These are phyloP conservation scores for Syngnathus rostellatus DNA, from an alignment of 2,797 vertebrate species.

Conservation along the genomic window DNA sequence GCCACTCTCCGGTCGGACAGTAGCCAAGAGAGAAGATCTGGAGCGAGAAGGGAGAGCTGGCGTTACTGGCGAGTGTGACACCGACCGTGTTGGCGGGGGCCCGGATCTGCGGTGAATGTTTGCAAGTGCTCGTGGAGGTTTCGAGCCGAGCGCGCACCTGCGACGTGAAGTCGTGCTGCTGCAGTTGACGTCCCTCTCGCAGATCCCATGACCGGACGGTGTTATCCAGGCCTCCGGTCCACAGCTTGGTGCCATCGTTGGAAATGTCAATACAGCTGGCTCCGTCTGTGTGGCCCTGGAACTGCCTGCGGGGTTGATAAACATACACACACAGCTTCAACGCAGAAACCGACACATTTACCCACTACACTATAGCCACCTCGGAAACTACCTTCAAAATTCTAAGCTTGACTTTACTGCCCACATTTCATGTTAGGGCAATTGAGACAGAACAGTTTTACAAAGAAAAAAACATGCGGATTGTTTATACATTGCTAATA, in stretches of 20 bases:
- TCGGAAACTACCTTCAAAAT: neutral
- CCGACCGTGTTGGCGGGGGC: neutral
- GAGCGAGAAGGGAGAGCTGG: slow-evolving; percentile 1
- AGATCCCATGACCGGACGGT: slow-evolving; percentile 98
- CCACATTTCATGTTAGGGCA: no score
- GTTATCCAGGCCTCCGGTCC: slow-evolving; percentile 97
- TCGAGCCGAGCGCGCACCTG: slow-evolving; percentile 68
- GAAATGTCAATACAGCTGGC: slow-evolving; percentile 99
- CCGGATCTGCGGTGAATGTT: neutral
- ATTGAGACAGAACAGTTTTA: no score
- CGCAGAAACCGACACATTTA: neutral
- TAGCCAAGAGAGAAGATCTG: slow-evolving; percentile 96
- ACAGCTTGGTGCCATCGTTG: slow-evolving; percentile 94
- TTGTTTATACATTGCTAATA: no score
- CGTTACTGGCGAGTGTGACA: neutral
- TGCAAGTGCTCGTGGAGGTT: neutral
- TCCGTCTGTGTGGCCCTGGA: slow-evolving; percentile 95
- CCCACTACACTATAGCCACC: no score
- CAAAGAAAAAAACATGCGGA: no score
- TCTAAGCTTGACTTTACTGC: neutral
- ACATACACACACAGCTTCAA: slow-evolving; percentile 7
- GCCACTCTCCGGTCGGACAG: slow-evolving; percentile 93
- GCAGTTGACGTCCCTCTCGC: slow-evolving; percentile 91
- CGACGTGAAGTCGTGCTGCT: slow-evolving; percentile 98
- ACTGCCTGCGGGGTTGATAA: slow-evolving; percentile 74